A percentile compares a stretch with the other conserved stretches of the same genome.
Evolutionary conservation across 2,113 vertebrate species (phyloP).

Genomic region (Charina bottae): DNA sequence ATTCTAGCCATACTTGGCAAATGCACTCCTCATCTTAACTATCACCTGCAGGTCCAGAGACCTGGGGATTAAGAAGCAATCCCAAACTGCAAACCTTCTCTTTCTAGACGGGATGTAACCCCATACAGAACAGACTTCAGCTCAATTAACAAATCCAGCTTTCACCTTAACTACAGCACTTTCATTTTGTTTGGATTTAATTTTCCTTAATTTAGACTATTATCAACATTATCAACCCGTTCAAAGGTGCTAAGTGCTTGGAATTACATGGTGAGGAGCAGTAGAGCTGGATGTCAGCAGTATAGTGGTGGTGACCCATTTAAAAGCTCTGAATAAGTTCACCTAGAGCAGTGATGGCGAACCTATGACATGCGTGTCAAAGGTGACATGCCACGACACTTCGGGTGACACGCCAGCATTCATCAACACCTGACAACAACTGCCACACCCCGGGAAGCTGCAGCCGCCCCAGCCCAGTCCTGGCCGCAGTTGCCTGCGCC

Average conservation of each 20-base stretch:
- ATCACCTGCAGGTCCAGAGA: neutral
- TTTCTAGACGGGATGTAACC: neutral
- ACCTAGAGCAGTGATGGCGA: too few relatives aligned
- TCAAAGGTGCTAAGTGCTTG: neutral
- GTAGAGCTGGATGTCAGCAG: neutral
- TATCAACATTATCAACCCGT: neutral
- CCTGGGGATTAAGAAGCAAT: neutral
- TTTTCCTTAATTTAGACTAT: neutral
- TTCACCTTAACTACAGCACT: neutral
- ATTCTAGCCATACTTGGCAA: too few relatives aligned
- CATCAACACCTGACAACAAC: too few relatives aligned
- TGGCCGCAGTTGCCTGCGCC: too few relatives aligned
- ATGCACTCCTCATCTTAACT: too few relatives aligned
- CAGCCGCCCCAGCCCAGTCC: too few relatives aligned
- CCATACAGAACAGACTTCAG: neutral
- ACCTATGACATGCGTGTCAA: too few relatives aligned
- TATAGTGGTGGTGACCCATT: too few relatives aligned
- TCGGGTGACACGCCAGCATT: too few relatives aligned
- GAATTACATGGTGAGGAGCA: neutral
- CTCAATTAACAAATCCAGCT: neutral
- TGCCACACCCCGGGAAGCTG: too few relatives aligned
- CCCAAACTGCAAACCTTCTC: neutral
- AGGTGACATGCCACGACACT: too few relatives aligned
- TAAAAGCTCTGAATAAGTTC: too few relatives aligned
- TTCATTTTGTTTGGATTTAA: neutral